Percentiles rank a stretch among this genome's conserved stretches.
These are phyloP conservation scores for Hylaea fasciaria DNA, from an alignment of 2,888 invertebrate species.

Conservation along the genomic window DNA sequence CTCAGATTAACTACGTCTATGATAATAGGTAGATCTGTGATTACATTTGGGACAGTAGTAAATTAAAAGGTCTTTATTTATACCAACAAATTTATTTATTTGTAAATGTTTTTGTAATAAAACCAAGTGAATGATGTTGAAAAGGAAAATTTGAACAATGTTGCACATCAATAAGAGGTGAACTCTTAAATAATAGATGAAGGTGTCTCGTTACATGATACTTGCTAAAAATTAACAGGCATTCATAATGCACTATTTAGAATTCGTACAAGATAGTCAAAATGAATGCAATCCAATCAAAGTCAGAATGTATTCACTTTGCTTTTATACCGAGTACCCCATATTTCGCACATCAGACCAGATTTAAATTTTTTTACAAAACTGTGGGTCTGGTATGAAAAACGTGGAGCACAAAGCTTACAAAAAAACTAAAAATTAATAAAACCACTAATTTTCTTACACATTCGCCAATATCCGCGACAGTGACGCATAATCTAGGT, in stretches of 20 bases:
- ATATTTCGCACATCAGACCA: slow-evolving; percentile 35
- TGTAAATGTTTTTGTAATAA: slow-evolving; percentile 31
- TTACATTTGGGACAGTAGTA: not conserved
- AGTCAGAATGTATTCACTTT: slow-evolving; percentile 66
- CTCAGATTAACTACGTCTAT: too few relatives aligned
- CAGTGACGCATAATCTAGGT: slow-evolving; percentile 18
- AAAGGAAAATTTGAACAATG: slow-evolving; percentile 36
- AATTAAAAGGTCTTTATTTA: slow-evolving; percentile 10
- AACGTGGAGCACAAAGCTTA: slow-evolving; percentile 35
- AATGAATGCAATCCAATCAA: slow-evolving; percentile 63
- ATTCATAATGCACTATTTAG: slow-evolving; percentile 73
- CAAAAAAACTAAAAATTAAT: slow-evolving; percentile 56
- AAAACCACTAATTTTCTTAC: slow-evolving; percentile 26
- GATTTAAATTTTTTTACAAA: not conserved
- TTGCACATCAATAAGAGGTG: slow-evolving; percentile 50
- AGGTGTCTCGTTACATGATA: slow-evolving; percentile 58
- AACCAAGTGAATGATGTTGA: slow-evolving; percentile 31
- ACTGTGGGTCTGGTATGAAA: slow-evolving; percentile 28
- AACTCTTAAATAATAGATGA: slow-evolving; percentile 52
- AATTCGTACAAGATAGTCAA: slow-evolving; percentile 57
- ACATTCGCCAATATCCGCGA: slow-evolving; percentile 10
- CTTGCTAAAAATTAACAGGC: slow-evolving; percentile 61
- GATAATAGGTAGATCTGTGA: too few relatives aligned
- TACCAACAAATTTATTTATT: slow-evolving; percentile 36
- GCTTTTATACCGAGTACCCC: slow-evolving; percentile 38